Conservation (phyloP, 2,113 vertebrate species). For the Terrapene triunguis region DNA sequence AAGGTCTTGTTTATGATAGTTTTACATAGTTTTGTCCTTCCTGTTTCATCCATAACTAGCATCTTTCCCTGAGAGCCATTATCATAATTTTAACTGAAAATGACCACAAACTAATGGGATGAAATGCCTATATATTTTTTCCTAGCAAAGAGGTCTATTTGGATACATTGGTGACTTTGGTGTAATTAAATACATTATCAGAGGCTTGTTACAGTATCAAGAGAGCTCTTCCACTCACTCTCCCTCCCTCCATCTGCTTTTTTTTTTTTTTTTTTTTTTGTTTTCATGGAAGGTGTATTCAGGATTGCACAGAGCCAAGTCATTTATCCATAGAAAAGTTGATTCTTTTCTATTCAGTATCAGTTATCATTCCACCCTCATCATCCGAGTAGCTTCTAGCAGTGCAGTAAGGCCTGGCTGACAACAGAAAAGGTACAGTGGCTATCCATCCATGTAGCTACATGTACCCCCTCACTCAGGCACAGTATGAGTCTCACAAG, state of each 20-base stretch:
- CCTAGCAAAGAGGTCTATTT: neutral
- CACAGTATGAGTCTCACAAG: neutral
- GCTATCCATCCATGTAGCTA: neutral
- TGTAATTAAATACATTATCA: neutral
- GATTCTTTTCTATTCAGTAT: neutral
- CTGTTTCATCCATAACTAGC: neutral
- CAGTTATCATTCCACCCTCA: neutral
- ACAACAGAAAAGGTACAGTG: neutral
- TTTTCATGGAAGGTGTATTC: neutral
- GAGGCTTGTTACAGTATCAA: accelerated
- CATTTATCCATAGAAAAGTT: neutral
- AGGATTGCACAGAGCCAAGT: accelerated
- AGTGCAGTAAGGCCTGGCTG: neutral
- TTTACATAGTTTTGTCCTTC: neutral
- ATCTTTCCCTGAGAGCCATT: neutral
- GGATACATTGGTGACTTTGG: too few species aligned
- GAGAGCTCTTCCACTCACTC: neutral
- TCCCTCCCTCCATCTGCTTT: neutral
- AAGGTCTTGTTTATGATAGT: neutral
- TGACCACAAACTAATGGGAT: neutral
- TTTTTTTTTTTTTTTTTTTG: neutral
- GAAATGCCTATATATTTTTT: neutral
- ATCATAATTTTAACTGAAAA: neutral
- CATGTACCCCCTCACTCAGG: neutral
- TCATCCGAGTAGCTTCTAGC: accelerated